Conservation (phyloP, 2,797 vertebrate species). For the Arctocebus calabarensis region DNA sequence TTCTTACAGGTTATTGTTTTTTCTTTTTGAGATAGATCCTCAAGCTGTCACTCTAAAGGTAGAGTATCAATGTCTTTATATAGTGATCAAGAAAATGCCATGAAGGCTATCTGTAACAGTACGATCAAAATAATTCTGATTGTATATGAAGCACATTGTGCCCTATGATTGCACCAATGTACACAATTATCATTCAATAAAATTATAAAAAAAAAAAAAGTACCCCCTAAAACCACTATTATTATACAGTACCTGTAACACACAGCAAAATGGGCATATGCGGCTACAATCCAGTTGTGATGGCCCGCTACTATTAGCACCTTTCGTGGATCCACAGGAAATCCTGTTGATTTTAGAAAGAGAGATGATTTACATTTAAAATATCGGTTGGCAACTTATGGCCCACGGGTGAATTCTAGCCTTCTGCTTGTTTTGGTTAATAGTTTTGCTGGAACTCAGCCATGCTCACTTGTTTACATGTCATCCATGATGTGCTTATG, state of each 20-base stretch:
- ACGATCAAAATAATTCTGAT: no score
- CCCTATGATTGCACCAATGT: no score
- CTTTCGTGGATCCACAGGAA: constrained; percentile 96
- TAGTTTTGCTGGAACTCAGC: background rate
- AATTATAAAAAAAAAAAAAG: no score
- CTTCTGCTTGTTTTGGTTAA: background rate
- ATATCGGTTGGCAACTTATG: background rate
- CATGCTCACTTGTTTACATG: fast-evolving
- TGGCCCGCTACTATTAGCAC: constrained; percentile 98
- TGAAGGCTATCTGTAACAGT: no score
- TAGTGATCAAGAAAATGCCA: no score
- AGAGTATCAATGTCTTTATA: no score
- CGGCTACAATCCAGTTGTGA: constrained; percentile 99
- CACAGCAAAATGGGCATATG: constrained; percentile 98
- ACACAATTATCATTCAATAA: no score
- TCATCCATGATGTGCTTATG: fast-evolving
- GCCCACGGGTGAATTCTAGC: background rate
- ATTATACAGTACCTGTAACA: constrained; percentile 94
- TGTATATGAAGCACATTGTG: no score
- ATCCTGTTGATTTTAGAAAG: constrained; percentile 86
- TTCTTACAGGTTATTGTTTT: background rate
- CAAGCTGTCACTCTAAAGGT: no score
- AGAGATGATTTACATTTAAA: background rate
- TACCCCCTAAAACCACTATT: fast-evolving
- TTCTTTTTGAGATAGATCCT: no score